Evolutionary conservation across 2,797 vertebrate species (phyloP).

Genomic region (Benthosema pterotum): DNA sequence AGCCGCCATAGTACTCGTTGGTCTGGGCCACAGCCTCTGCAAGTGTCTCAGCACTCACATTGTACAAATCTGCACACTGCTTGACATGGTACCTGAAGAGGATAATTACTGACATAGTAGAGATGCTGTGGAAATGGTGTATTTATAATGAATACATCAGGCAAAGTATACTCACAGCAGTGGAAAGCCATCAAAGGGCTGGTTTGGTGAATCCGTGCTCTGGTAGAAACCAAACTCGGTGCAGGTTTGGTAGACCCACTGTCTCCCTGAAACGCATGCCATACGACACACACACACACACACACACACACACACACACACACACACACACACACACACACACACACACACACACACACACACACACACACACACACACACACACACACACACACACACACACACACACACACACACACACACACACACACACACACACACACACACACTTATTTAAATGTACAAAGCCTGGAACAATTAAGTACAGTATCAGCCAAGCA

Average conservation of each 20-base stretch:
- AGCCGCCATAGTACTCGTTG: constrained; percentile 71
- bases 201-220: constrained; percentile 75
- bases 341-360: constrained; percentile 23
- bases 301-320: neutral
- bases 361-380: constrained; percentile 24
- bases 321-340: too few relatives aligned
- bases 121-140: neutral
- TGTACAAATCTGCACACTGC: constrained; percentile 73
- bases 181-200: constrained; percentile 75
- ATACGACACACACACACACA: constrained; percentile 30
- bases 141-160: neutral
- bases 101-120: neutral
- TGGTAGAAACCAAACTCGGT: constrained; percentile 84
- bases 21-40: constrained; percentile 62
- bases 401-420: constrained; percentile 16
- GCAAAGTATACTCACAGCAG: constrained; percentile 63
- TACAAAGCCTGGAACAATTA: too few relatives aligned
- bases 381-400: constrained; percentile 22
- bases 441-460: neutral
- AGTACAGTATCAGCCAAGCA: too few relatives aligned
- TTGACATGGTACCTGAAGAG: constrained; percentile 67
- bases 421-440: constrained; percentile 18
- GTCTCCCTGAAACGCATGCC: constrained; percentile 58
- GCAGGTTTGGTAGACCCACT: constrained; percentile 78
- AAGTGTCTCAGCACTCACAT: constrained; percentile 63